Conservation (phyloP, 2,888 invertebrate species). For the Miltochrista miniata region DNA sequence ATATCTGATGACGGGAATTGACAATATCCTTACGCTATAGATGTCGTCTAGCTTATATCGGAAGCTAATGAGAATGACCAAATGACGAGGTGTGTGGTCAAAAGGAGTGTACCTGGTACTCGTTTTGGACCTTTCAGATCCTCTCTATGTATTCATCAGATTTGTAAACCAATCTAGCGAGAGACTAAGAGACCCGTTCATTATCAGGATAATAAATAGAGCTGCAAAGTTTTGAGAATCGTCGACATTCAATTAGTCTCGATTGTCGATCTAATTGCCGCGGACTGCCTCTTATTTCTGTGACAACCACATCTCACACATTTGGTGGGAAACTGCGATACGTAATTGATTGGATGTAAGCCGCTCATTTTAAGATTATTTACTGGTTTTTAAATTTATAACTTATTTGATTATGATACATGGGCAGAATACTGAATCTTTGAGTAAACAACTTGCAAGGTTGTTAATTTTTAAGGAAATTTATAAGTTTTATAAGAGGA, state of each 20-base stretch:
- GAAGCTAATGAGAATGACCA: conserved; percentile 7
- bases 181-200: too few relatives aligned
- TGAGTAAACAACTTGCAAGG: conserved; percentile 16
- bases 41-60: conserved; percentile 2
- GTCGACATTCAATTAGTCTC: conserved; percentile 15
- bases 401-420: background rate
- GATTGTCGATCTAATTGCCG: conserved; percentile 24
- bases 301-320: conserved; percentile 30
- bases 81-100: background rate
- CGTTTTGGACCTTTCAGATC: too few relatives aligned
- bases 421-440: conserved; percentile 4
- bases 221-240: conserved; percentile 20
- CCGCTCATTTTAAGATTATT: conserved; percentile 32
- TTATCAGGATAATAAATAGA: conserved; percentile 4
- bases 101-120: background rate
- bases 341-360: conserved; percentile 34
- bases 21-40: conserved; percentile 1
- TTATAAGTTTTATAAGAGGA: conserved; percentile 10
- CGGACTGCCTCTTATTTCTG: conserved; percentile 20
- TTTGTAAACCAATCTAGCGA: too few relatives aligned
- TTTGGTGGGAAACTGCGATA: conserved; percentile 11
- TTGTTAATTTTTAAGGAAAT: conserved; percentile 10
- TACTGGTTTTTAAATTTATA: conserved; percentile 18
- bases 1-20: background rate
- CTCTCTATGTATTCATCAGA: too few relatives aligned